Evolutionary conservation across 2,797 vertebrate species (phyloP), one percentile per base, ranked within the genome.

Genomic region (Catharus ustulatus): DNA sequence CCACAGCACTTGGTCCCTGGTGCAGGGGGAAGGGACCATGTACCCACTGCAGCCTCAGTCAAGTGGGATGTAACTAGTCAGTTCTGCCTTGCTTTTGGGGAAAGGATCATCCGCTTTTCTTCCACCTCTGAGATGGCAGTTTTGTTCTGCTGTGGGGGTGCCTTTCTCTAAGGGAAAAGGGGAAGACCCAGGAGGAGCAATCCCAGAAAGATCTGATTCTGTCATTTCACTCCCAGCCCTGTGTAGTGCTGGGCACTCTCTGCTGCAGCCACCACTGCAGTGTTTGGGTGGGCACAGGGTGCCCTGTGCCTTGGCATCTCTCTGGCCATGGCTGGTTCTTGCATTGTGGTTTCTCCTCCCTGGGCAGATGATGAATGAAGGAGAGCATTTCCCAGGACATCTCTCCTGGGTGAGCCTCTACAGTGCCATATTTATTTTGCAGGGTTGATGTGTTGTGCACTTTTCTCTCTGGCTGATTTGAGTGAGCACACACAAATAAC

Each of bases 1-100:
- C 22, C 51, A 21, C 6, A 51, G 49, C 17, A 8, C 0, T 1
- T 5, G 9, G 29, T 66, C 32, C 32, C 15, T 0, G 0, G 6
- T 24, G 9, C 30, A 51, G 49, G 15, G 13, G 6, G 17, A 69
- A 57, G 43, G 11, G 52, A 18, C 67, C 20, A 1, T 1, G 23
- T 42, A 43, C 61, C 30, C 75, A 15, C 10, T 19, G 15, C 8
- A 13, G 69, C 85, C 40, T 51, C 45, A 4, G 45, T 24, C 40
- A 18, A 18, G 11, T 1, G 15, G 24, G 34, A 29, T 42, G 18
- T 19, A 13, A 32, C 34, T 32, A 16, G 57, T 42, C 8, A 15
- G 19, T 43, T 74, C 69, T 84, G 38, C 38, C 57, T 74, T 81
- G 62, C 26, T 42, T 58, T 64, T 19, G 12, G 23, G 55, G 21